Evolutionary conservation across 2,888 invertebrate species (phyloP), one percentile per base, ranked within the genome.

Genomic region (Cinara cedri): DNA sequence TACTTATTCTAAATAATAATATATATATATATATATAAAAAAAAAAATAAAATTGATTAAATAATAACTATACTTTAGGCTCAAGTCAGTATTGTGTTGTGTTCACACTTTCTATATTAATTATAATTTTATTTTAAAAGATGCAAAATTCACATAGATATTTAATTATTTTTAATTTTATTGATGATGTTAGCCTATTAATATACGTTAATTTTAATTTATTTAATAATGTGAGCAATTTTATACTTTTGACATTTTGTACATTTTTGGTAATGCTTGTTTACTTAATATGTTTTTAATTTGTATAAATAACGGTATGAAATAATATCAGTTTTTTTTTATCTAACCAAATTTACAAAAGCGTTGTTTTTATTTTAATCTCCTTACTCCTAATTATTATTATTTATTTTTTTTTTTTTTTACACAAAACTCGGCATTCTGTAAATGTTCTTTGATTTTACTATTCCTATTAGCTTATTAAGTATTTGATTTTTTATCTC

Each of bases 161-260:
- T 34, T 60, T 49, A 34, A 34, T 75, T 51, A 54, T 16, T 63
- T 74, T 63, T 65, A 65, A 46, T 75, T 70, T 70, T 66, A 76
- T 68, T 57, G 13, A 76, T 76, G 46, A 66, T 76, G 26, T 66
- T 46, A 42, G 62, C 60, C 51, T 70, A 68, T 70, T 60, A 62
- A 78, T 66, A 42, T 51, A 74, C n/a, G 26, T 68, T 78, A 60
- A 60, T 78, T 78, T 78, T 68, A 60, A 49, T 46, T 68, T 57
- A 70, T 60, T 70, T 78, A 46, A 34, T 70, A 70, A 70, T 51
- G 60, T 78, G 78, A 78, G 78, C 60, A 49, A 70, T 78, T 78
- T 78, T 68, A 78, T 78, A 78, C 70, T 78, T 70, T 78, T 70
- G 66, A 78, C 68, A 70, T 60, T 78, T 78, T 78, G 70, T 78